A percentile compares a stretch with the other conserved stretches of the same genome.
Evolutionary conservation across 2,888 invertebrate genomes (phyloP).

Genomic region (Acronicta alni): DNA sequence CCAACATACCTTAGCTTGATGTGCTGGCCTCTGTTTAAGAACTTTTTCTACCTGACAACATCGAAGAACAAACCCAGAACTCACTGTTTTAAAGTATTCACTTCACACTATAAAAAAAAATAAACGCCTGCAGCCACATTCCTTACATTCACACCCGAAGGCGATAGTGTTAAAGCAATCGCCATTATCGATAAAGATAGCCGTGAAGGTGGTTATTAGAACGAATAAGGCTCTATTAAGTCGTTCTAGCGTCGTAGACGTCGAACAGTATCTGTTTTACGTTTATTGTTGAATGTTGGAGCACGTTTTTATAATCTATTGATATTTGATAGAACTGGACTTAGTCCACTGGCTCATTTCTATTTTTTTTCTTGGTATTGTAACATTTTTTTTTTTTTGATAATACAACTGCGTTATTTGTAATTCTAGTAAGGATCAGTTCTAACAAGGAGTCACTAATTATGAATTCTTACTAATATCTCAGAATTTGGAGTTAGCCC

Average conservation of each 20-base stretch:
- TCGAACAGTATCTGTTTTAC: constrained; percentile 44
- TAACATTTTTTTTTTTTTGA: no score
- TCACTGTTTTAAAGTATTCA: neutral
- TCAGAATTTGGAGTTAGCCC: no score
- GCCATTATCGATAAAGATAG: constrained; percentile 80
- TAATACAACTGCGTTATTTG: no score
- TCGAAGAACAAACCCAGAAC: no score
- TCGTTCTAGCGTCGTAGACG: constrained; percentile 60
- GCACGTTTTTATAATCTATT: constrained; percentile 44
- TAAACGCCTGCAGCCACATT: neutral
- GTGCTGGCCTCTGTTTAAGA: no score
- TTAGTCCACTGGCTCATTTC: neutral
- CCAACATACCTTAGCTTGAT: no score
- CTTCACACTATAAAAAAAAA: no score
- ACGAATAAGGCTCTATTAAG: constrained; percentile 78
- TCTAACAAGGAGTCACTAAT: no score
- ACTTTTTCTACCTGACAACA: no score
- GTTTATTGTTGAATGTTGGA: constrained; percentile 49
- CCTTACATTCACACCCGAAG: constrained; percentile 44
- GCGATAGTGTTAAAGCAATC: constrained; percentile 75
- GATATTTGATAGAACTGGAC: neutral
- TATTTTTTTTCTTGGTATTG: no score
- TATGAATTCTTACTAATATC: no score
- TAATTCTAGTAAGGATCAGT: no score
- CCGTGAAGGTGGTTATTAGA: constrained; percentile 73